Conservation (phyloP, 2,113 vertebrate species). For the Toxostoma redivivum region DNA sequence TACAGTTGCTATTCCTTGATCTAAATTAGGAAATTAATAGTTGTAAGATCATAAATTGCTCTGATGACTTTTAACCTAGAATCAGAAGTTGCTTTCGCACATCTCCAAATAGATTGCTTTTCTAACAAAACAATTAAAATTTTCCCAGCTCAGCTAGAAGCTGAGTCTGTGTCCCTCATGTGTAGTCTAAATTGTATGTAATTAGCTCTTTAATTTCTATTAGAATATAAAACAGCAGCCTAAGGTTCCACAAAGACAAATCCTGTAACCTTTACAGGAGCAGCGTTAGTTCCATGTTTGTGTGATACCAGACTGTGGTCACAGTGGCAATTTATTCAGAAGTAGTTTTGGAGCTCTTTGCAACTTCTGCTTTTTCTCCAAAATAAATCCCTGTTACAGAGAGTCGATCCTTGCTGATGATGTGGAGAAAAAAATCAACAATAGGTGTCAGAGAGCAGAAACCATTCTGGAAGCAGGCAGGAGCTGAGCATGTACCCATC, state of each 20-base stretch:
- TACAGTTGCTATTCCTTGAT: constrained; percentile 11
- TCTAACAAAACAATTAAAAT: constrained; percentile 47
- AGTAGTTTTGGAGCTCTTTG: neutral
- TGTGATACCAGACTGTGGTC: neutral
- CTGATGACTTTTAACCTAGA: constrained; percentile 38
- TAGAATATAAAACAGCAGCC: neutral
- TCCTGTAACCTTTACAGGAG: neutral
- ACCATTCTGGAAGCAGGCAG: neutral
- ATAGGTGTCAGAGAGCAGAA: neutral
- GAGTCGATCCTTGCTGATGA: neutral
- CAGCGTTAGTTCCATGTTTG: neutral
- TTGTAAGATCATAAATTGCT: constrained; percentile 35
- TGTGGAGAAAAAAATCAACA: neutral
- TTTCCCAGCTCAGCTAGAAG: constrained; percentile 23
- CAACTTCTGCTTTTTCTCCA: neutral
- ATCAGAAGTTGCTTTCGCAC: constrained; percentile 15
- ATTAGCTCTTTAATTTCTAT: constrained; percentile 39
- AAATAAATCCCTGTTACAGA: neutral
- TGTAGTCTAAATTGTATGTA: neutral
- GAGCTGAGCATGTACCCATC: neutral
- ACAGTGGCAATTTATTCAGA: neutral
- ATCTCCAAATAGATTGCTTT: constrained; percentile 6
- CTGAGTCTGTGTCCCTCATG: neutral
- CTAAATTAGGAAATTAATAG: constrained; percentile 49
- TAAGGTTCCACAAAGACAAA: neutral